Conservation (phyloP, 2,888 invertebrate species). For the Crematogaster levior region DNA sequence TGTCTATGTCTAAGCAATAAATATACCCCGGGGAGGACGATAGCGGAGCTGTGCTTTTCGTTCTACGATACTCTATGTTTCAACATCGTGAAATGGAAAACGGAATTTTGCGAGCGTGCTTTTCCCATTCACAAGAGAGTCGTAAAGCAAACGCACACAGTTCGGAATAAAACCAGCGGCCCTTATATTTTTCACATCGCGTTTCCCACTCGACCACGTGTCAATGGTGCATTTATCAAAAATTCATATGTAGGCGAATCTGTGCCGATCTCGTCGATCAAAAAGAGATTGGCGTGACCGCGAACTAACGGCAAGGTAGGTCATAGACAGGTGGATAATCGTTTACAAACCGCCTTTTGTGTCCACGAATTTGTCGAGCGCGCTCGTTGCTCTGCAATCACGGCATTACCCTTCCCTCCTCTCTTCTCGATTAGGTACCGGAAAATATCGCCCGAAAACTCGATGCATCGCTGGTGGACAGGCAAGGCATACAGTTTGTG, state of each 20-base stretch:
- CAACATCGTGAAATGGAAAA: slow-evolving; percentile 46
- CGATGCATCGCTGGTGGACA: background rate
- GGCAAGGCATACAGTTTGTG: slow-evolving; percentile 37
- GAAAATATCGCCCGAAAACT: slow-evolving; percentile 43
- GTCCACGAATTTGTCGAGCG: background rate
- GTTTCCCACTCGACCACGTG: slow-evolving; percentile 43
- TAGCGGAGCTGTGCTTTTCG: slow-evolving; percentile 10
- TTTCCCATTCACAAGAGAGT: slow-evolving; percentile 47
- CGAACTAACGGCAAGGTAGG: background rate
- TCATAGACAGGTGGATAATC: slow-evolving; percentile 20
- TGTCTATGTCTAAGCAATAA: slow-evolving; percentile 42
- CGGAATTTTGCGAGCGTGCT: slow-evolving; percentile 27
- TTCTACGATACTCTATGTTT: slow-evolving; percentile 31
- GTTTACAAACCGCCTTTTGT: background rate
- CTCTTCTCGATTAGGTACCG: slow-evolving; percentile 1
- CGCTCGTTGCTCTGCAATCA: slow-evolving; percentile 1
- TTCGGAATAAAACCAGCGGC: slow-evolving; percentile 32
- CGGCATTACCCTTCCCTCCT: background rate
- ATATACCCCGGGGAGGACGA: slow-evolving; percentile 22
- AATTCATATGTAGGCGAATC: slow-evolving; percentile 37
- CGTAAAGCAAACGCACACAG: slow-evolving; percentile 54
- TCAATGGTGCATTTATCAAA: slow-evolving; percentile 42
- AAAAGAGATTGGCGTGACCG: slow-evolving; percentile 35
- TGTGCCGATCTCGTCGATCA: slow-evolving; percentile 32
- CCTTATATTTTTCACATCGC: slow-evolving; percentile 46